Evolutionary conservation across 35 echinoderm and acorn worm genomes (phyloP), one percentile per base, ranked within the genome.

Genomic region (Heliocidaris erythrogramma): DNA sequence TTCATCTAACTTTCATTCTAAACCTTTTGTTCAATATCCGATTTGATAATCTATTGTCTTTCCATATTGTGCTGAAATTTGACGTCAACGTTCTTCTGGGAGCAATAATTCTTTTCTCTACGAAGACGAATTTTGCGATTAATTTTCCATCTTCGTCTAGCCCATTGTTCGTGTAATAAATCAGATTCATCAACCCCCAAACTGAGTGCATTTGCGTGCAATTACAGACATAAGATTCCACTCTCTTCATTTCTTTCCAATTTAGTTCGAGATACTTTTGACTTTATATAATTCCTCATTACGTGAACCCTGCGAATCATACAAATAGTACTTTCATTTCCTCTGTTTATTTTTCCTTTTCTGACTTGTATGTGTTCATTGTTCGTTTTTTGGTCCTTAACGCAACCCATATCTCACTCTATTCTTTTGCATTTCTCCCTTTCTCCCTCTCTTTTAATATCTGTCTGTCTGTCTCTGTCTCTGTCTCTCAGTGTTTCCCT

Each of bases 181-280:
- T 89, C 87, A 89, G 30, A 89, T 89, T 89, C 31, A 89, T 89
- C 87, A 89, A 48, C 4, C 31, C 47, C 87, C 18, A 89, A 89
- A 89, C 87, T 89, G 31, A 9, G 87, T 32, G 87, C 31, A 89
- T 89, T 89, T 48, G 47, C 87, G 21, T 47, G 47, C 87, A 89
- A 89, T 89, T 89, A 89, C 32, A 89, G 47, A 89, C 85, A 86
- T 29, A 86, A 32, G 2, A 86, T 13, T 89, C 87, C 87, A 89
- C 87, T 89, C 87, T 89, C 47, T 48, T 89, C 87, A 89, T 89
- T 89, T 32, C 47, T 48, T 89, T 89, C 24, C 87, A 89, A 89
- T 89, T 89, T 89, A 89, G 31, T 89, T 89, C 31, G 32, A 89
- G 30, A 89, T 89, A 89, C 30, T 89, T 89, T 89, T 32, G 87